Percentiles rank a stretch among this genome's conserved stretches.
These are phyloP conservation scores for Himantopus leucocephalus DNA, from an alignment of 2,113 vertebrate genomes.

Conservation along the genomic window DNA sequence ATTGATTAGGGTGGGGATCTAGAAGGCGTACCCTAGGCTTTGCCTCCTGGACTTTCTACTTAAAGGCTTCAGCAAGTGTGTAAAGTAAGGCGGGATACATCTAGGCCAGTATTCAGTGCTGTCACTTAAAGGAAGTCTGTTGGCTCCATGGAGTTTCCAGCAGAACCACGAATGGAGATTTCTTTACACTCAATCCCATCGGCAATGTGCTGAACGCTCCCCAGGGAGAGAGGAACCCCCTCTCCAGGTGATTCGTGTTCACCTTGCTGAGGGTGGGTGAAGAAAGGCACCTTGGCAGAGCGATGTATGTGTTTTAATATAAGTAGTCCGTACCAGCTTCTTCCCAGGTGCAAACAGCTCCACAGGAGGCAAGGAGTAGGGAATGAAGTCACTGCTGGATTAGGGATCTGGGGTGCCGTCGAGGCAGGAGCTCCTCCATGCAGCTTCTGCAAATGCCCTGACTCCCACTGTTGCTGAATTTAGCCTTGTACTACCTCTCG, in stretches of 20 bases:
- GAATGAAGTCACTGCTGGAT: background rate
- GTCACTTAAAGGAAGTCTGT: background rate
- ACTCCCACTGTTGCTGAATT: background rate
- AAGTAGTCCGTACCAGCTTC: background rate
- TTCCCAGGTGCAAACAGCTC: background rate
- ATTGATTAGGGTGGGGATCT: constrained; percentile 4
- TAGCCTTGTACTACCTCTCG: background rate
- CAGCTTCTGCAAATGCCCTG: background rate
- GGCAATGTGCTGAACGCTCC: rapidly evolving
- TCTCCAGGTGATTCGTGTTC: background rate
- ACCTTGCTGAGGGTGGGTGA: background rate
- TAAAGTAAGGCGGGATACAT: background rate
- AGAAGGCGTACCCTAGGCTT: constrained; percentile 3
- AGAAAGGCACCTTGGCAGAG: background rate
- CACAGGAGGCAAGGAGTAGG: background rate
- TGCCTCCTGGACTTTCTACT: background rate
- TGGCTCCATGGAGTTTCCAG: background rate
- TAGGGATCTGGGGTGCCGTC: background rate
- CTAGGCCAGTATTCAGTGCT: background rate
- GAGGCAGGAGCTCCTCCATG: background rate
- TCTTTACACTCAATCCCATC: rapidly evolving
- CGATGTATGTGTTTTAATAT: rapidly evolving
- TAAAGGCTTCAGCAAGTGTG: background rate
- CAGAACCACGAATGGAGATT: background rate
- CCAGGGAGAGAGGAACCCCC: background rate